Evolutionary conservation across 2,797 vertebrate species (phyloP).

Genomic region (Notoglanidium macrostoma): DNA sequence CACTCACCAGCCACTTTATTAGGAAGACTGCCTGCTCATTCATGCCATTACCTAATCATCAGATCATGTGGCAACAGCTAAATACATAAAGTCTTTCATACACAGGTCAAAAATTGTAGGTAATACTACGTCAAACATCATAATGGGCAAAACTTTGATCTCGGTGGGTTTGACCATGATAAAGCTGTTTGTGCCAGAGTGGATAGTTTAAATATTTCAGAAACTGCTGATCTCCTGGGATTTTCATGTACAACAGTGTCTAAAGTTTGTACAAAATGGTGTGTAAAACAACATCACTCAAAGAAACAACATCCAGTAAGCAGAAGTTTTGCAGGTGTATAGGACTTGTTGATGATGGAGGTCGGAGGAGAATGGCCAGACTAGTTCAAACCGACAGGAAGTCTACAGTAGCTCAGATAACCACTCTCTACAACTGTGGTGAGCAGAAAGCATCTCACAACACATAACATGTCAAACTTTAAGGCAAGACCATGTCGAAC

Average conservation of each 20-base stretch:
- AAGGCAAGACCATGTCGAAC: neutral
- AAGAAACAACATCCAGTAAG: neutral
- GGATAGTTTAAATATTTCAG: neutral
- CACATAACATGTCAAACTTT: neutral
- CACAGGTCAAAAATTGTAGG: neutral
- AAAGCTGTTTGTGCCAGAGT: neutral
- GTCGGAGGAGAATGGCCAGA: neutral
- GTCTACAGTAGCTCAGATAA: neutral
- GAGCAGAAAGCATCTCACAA: neutral
- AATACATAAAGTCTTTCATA: neutral
- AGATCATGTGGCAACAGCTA: neutral
- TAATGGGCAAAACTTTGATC: neutral
- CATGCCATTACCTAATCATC: neutral
- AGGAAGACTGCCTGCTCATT: constrained; percentile 6
- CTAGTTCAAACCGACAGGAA: neutral
- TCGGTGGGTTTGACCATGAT: neutral
- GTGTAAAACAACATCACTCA: neutral
- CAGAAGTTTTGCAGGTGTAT: neutral
- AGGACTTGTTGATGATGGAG: neutral
- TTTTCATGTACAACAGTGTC: neutral
- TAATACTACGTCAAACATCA: neutral
- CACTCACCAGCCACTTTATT: neutral
- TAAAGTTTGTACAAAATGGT: neutral
- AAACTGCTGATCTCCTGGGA: neutral
- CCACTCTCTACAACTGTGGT: neutral